Percentiles rank a stretch among this genome's conserved stretches.
Evolutionary conservation across 2,113 vertebrate species (phyloP).

Genomic region (Equus quagga): DNA sequence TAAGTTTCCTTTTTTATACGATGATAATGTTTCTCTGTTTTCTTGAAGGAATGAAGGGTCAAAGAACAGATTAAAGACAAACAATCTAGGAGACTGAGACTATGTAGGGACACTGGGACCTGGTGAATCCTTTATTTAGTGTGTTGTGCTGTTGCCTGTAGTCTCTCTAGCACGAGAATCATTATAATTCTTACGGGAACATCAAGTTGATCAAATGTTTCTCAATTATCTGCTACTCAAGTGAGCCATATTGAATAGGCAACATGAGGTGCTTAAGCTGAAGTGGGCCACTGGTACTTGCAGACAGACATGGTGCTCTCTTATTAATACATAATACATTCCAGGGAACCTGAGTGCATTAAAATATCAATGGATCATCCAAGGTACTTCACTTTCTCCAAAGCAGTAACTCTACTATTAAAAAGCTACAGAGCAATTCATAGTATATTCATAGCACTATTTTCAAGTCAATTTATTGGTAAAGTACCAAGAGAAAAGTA

Average conservation of each 20-base stretch:
- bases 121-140: background rate
- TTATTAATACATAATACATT: background rate
- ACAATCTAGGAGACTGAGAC: background rate
- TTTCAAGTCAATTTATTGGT: background rate
- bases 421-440: constrained; percentile 10
- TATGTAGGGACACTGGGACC: background rate
- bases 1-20: background rate
- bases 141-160: background rate
- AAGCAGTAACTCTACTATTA: background rate
- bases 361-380: background rate
- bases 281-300: background rate
- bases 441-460: background rate
- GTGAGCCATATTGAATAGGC: background rate
- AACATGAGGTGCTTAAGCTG: background rate
- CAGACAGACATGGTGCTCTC: background rate
- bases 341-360: background rate
- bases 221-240: background rate
- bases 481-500: background rate
- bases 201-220: background rate
- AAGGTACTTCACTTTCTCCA: background rate
- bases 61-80: background rate
- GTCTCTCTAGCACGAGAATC: background rate
- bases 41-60: background rate
- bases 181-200: background rate
- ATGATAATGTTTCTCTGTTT: background rate